phyloP scores from a whole-genome alignment of 1,140 invertebrate species.

The Teleogryllus occipitalis region DNA sequence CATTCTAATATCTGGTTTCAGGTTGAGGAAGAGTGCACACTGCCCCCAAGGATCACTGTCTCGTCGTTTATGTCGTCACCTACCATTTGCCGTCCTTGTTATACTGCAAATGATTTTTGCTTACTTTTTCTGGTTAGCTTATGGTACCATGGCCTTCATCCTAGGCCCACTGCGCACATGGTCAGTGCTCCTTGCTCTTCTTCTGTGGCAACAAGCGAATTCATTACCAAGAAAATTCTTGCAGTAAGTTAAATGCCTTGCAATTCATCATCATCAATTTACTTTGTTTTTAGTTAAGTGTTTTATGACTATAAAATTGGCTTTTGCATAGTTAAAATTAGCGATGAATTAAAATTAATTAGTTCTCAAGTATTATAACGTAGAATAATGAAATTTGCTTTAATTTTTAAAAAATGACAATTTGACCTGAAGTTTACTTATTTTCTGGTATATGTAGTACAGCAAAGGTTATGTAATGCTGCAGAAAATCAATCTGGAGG shows the following conservation, averaged over 20 bases:
- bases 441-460: no score
- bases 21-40: no score
- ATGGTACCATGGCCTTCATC: slow-evolving; percentile 68
- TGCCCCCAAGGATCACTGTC: neutral
- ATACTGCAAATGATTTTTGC: slow-evolving; percentile 61
- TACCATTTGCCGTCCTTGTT: slow-evolving; percentile 45
- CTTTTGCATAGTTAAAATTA: neutral
- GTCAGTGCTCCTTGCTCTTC: slow-evolving; percentile 57
- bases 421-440: no score
- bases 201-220: slow-evolving; percentile 52
- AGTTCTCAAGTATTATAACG: neutral
- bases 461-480: no score
- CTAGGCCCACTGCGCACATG: slow-evolving; percentile 73
- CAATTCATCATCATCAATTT: neutral
- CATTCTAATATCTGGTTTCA: no score
- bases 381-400: neutral
- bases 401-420: no score
- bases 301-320: neutral
- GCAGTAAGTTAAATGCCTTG: slow-evolving; percentile 33
- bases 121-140: slow-evolving; percentile 71
- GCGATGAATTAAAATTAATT: neutral
- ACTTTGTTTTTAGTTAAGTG: neutral
- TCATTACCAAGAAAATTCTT: slow-evolving; percentile 42
- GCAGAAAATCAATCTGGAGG: no score
- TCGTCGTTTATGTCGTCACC: slow-evolving; percentile 11